These are phyloP conservation scores for Ashinkailepas kermadecensis DNA, from an alignment of 2,888 invertebrate genomes.

Conservation along the genomic window DNA sequence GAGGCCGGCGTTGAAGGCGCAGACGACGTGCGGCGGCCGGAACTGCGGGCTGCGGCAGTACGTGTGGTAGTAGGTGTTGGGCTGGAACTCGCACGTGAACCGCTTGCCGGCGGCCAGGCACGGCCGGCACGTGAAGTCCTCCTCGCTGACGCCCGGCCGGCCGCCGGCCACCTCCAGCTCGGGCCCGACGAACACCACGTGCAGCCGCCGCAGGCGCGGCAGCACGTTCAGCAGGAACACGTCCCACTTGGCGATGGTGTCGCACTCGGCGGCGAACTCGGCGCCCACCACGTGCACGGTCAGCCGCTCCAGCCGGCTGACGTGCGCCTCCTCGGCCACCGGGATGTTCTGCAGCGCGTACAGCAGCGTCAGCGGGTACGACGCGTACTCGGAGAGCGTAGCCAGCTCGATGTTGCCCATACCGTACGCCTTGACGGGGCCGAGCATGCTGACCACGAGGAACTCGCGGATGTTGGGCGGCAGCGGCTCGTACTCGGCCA, in stretches of 20 bases:
- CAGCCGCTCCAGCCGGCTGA: constrained; percentile 19
- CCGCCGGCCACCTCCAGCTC: constrained; percentile 18
- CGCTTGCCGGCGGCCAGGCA: neutral
- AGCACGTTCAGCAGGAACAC: constrained; percentile 27
- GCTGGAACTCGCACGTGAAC: neutral
- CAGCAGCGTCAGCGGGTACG: constrained; percentile 28
- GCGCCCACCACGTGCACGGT: constrained; percentile 31
- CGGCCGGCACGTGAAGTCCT: neutral
- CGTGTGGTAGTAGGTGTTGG: constrained; percentile 6
- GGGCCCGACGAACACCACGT: constrained; percentile 29
- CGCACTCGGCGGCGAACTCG: constrained; percentile 27
- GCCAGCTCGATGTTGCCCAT: constrained; percentile 7
- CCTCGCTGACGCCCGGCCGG: constrained; percentile 2
- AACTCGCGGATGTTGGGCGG: constrained; percentile 2
- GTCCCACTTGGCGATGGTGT: constrained; percentile 28
- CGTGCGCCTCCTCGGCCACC: constrained; percentile 22
- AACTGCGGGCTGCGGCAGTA: constrained; percentile 21
- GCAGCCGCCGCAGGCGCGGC: constrained; percentile 25
- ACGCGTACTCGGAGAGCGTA: constrained; percentile 26
- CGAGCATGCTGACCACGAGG: constrained; percentile 17
- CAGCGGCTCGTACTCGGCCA: neutral
- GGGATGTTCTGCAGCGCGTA: constrained; percentile 27
- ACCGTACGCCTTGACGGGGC: constrained; percentile 15
- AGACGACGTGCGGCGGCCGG: constrained; percentile 24
- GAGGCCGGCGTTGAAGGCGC: constrained; percentile 31